These are phyloP conservation scores for Corapipo altera DNA, from an alignment of 2,113 vertebrate species.

Conservation along the genomic window DNA sequence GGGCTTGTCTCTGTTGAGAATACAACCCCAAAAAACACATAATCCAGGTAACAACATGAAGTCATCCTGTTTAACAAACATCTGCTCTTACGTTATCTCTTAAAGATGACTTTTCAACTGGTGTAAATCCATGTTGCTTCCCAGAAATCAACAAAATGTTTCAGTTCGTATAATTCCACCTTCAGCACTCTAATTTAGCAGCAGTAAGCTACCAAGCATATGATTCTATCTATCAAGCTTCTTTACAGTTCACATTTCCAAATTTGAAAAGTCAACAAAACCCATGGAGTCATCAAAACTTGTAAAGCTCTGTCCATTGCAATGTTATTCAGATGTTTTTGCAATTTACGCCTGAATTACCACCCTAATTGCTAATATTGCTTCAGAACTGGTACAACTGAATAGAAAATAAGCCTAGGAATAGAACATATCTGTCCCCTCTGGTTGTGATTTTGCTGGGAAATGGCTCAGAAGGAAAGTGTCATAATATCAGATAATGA, in stretches of 20 bases:
- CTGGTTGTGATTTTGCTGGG: not conserved
- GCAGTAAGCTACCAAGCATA: not conserved
- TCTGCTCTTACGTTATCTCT: not conserved
- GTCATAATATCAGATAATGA: not conserved
- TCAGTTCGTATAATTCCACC: not conserved
- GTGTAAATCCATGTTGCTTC: not conserved
- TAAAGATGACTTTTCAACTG: not conserved
- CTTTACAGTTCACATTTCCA: not conserved
- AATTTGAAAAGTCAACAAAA: not conserved
- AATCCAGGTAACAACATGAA: not conserved
- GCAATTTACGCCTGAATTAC: not conserved
- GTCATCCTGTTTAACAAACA: not conserved
- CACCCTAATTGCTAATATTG: not conserved
- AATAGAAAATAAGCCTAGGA: not conserved
- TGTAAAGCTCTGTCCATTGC: not conserved
- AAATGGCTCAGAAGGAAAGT: not conserved
- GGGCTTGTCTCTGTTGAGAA: not conserved
- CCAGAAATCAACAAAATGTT: not conserved
- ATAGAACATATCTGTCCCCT: fast-evolving
- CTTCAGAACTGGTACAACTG: not conserved
- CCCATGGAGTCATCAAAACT: not conserved
- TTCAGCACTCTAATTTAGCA: not conserved
- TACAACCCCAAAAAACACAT: not conserved
- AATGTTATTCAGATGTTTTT: not conserved
- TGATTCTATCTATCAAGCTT: not conserved